These are phyloP conservation scores for Capreolus pygargus DNA, from an alignment of 2,113 vertebrate species.

Conservation along the genomic window DNA sequence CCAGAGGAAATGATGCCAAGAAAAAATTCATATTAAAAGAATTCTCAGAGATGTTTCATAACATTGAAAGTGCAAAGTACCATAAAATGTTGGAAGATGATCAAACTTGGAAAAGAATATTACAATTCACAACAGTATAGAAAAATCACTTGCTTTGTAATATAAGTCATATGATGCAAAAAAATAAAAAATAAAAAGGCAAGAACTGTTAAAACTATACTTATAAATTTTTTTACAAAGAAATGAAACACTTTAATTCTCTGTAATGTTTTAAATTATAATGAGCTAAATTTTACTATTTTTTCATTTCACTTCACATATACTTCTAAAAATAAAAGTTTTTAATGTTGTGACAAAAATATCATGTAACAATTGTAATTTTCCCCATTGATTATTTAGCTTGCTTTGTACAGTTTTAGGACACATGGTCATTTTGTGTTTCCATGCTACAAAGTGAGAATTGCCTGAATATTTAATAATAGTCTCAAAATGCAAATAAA, in stretches of 20 bases:
- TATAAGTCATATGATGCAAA: neutral
- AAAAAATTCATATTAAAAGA: neutral
- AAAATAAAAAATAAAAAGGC: neutral
- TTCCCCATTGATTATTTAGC: neutral
- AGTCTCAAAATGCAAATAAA: neutral
- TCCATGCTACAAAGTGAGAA: neutral
- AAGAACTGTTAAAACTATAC: neutral
- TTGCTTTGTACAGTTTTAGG: neutral
- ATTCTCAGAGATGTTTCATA: neutral
- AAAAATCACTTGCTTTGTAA: neutral
- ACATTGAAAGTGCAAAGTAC: neutral
- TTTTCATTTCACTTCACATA: neutral
- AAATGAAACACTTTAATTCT: neutral
- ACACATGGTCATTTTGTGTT: neutral
- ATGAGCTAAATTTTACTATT: neutral
- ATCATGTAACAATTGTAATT: neutral
- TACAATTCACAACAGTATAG: neutral
- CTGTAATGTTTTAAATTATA: neutral
- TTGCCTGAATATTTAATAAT: neutral
- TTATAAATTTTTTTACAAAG: neutral
- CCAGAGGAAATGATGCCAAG: neutral
- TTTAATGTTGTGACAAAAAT: neutral
- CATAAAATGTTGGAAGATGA: neutral
- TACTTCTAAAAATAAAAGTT: neutral
- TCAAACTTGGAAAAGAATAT: neutral